Conservation (phyloP, 2,113 vertebrate genomes). For the Zingel zingel region DNA sequence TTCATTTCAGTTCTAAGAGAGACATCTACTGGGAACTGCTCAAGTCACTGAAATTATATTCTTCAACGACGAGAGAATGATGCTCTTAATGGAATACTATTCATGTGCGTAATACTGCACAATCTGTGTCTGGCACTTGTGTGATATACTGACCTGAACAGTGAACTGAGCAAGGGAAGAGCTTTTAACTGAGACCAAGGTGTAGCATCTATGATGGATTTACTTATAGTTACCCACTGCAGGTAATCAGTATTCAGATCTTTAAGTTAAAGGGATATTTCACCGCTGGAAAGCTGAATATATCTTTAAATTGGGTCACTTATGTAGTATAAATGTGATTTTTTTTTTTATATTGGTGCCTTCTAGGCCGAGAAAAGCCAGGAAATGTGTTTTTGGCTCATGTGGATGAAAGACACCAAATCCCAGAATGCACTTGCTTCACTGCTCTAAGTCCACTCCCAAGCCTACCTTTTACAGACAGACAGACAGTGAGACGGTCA, state of each 20-base stretch:
- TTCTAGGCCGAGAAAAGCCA: too few species aligned
- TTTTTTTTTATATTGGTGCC: too few species aligned
- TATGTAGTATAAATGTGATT: too few species aligned
- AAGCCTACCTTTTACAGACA: too few species aligned
- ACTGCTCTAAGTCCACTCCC: too few species aligned
- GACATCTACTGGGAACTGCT: slow-evolving; percentile 46
- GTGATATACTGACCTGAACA: slow-evolving; percentile 41
- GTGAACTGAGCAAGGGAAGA: slow-evolving; percentile 20
- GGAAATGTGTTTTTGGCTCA: too few species aligned
- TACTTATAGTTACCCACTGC: background rate
- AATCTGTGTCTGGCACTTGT: slow-evolving; percentile 33
- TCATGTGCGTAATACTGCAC: slow-evolving; percentile 44
- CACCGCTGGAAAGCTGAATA: too few species aligned
- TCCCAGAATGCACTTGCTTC: too few species aligned
- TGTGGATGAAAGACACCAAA: too few species aligned
- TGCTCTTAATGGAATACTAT: slow-evolving; percentile 52
- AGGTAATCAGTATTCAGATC: background rate
- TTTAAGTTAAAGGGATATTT: too few species aligned
- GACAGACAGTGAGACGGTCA: too few species aligned
- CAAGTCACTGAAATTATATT: slow-evolving; percentile 57
- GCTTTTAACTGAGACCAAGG: background rate
- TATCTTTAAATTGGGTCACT: too few species aligned
- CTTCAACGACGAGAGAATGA: slow-evolving; percentile 18
- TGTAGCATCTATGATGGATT: background rate
- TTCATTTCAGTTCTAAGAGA: slow-evolving; percentile 42